These are phyloP conservation scores for Sturnira hondurensis DNA, from an alignment of 2,113 vertebrate species.

Conservation along the genomic window DNA sequence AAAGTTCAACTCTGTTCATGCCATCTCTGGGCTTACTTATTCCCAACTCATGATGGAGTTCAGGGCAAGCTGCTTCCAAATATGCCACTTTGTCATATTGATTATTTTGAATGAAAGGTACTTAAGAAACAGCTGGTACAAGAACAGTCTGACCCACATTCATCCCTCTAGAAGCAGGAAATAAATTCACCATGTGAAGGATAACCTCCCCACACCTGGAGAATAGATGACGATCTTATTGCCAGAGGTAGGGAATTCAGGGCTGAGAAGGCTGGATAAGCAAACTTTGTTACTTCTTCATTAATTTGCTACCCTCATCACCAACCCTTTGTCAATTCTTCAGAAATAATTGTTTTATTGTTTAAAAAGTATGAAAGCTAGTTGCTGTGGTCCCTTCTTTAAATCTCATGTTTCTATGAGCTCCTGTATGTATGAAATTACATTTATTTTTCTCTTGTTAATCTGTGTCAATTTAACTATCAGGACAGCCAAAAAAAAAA, in stretches of 20 bases:
- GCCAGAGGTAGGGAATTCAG: neutral
- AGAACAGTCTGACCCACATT: neutral
- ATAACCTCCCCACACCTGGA: neutral
- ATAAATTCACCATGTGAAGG: neutral
- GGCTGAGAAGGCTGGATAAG: neutral
- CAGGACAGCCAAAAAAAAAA: neutral
- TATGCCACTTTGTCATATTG: neutral
- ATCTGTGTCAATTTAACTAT: neutral
- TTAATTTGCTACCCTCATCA: neutral
- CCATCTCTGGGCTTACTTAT: neutral
- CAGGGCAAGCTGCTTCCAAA: neutral
- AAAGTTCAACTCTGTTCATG: no score
- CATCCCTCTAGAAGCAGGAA: neutral
- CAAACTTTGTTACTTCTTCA: neutral
- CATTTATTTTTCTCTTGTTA: neutral
- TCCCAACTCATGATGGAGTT: neutral
- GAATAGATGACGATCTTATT: neutral
- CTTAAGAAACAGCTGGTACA: neutral
- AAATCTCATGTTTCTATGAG: neutral
- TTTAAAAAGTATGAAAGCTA: neutral
- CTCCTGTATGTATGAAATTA: neutral
- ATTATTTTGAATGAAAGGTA: neutral
- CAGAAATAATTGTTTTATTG: neutral
- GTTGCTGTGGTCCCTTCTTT: neutral
- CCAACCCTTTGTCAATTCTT: neutral